These are phyloP conservation scores for Vulpes ferrilata DNA, from an alignment of 2,113 vertebrate genomes.

Conservation along the genomic window DNA sequence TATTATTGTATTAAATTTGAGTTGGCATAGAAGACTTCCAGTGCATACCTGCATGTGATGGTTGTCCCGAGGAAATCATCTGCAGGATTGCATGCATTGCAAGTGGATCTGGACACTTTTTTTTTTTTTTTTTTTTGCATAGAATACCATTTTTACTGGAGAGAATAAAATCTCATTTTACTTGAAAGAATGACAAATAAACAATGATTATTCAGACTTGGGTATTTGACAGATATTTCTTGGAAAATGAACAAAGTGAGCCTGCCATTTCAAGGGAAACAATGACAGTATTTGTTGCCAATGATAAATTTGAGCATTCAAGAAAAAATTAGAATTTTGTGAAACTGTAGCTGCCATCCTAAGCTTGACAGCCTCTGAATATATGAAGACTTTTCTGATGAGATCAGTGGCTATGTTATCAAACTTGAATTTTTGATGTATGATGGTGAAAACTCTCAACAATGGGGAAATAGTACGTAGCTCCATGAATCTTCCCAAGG, in stretches of 20 bases:
- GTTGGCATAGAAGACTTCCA: not conserved
- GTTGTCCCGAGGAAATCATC: not conserved
- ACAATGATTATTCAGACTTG: not conserved
- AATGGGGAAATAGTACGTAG: not conserved
- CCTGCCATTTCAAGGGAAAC: not conserved
- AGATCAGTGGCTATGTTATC: accelerated
- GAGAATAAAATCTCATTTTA: not conserved
- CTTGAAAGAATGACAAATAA: not conserved
- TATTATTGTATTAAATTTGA: not conserved
- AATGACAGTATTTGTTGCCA: not conserved
- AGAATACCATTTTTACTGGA: not conserved
- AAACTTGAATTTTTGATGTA: not conserved
- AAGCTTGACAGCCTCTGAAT: not conserved
- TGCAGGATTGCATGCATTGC: not conserved
- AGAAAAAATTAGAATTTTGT: not conserved
- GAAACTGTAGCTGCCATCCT: not conserved
- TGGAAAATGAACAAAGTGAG: not conserved
- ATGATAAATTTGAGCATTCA: not conserved
- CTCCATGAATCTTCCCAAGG: not conserved
- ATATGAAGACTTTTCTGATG: not conserved
- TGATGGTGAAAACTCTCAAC: not conserved
- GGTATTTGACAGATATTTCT: not conserved
- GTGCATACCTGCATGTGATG: accelerated
- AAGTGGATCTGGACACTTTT: accelerated
- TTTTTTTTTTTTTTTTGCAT: not conserved